These are phyloP conservation scores for Xiphophorus couchianus DNA, from an alignment of 2,113 vertebrate genomes.

Conservation along the genomic window DNA sequence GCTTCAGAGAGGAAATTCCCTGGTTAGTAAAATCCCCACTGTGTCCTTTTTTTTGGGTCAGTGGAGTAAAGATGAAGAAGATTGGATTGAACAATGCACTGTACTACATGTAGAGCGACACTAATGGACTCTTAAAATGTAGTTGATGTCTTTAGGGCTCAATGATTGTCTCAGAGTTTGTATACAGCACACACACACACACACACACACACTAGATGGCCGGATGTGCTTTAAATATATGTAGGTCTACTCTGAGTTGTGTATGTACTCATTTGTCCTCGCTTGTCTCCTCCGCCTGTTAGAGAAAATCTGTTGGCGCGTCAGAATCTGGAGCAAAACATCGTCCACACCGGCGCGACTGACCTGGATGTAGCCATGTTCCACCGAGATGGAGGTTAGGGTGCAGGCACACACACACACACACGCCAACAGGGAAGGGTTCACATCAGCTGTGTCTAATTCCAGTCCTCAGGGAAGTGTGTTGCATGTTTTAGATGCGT, in stretches of 20 bases:
- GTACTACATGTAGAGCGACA: constrained; percentile 62
- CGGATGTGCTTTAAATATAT: constrained; percentile 4
- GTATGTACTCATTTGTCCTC: not conserved
- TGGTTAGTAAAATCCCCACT: constrained; percentile 14
- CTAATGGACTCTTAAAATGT: constrained; percentile 59
- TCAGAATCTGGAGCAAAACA: constrained; percentile 89
- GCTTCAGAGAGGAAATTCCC: constrained; percentile 37
- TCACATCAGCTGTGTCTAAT: not conserved
- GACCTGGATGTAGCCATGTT: constrained; percentile 98
- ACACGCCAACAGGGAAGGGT: not conserved
- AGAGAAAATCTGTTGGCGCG: constrained; percentile 91
- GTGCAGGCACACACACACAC: not conserved
- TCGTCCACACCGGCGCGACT: constrained; percentile 90
- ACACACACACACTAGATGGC: not conserved
- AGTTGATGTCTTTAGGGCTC: constrained; percentile 35
- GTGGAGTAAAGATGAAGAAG: constrained; percentile 55
- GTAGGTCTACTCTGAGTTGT: constrained; percentile 1
- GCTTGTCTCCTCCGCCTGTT: constrained; percentile 27
- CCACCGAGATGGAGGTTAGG: constrained; percentile 91
- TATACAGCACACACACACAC: not conserved
- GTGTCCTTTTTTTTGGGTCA: constrained; percentile 61
- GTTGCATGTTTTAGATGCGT: not conserved
- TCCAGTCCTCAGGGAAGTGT: not conserved
- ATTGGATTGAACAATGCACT: constrained; percentile 42
- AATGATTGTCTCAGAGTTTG: constrained; percentile 28